Conservation (phyloP, 2,113 vertebrate species). For the Colinus virginianus region DNA sequence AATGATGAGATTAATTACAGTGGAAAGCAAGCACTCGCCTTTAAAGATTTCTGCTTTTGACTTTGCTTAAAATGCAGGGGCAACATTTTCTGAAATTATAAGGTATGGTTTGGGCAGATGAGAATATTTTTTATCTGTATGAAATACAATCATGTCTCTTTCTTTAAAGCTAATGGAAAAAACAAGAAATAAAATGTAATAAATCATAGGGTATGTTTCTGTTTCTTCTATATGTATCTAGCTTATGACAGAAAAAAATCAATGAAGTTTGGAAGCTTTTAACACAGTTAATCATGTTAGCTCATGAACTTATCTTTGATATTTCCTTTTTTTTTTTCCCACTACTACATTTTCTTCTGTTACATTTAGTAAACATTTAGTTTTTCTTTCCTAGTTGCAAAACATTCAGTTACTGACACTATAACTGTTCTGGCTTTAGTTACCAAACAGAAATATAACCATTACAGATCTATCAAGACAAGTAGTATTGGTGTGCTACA, state of each 20-base stretch:
- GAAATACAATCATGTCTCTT: neutral
- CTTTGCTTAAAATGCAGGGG: slow-evolving; percentile 5
- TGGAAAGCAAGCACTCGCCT: neutral
- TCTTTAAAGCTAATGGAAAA: neutral
- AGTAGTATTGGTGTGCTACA: neutral
- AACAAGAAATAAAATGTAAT: neutral
- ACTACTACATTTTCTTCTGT: neutral
- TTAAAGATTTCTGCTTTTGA: neutral
- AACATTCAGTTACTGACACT: neutral
- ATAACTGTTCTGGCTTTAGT: neutral
- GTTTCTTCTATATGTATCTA: neutral
- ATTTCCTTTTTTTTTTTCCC: neutral
- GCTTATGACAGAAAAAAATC: neutral
- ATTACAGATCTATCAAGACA: neutral
- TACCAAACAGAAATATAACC: neutral
- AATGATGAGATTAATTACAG: neutral
- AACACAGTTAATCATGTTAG: neutral
- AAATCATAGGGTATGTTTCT: neutral
- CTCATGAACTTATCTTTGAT: neutral
- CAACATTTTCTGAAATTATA: slow-evolving; percentile 44
- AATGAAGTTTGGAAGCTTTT: neutral
- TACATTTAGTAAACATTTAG: neutral
- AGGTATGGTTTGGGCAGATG: neutral
- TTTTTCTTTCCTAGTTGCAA: neutral
- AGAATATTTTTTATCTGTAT: neutral